Base-by-base conservation (phyloP, 2,888 invertebrate genomes). In the Sarcophaga subvicina region DNA sequence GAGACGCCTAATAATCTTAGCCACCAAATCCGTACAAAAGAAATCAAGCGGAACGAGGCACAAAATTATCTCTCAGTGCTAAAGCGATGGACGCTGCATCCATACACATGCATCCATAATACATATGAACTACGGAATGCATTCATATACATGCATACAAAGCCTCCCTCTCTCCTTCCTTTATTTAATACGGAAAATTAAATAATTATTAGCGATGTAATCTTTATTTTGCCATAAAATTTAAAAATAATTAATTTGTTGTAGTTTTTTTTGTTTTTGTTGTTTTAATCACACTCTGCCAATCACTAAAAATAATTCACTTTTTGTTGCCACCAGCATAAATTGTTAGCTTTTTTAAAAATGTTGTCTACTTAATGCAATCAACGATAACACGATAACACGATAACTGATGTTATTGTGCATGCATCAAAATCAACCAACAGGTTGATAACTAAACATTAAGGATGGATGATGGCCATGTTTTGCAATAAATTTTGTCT, bases 291-390 rank as follows among this genome's bases (percentile, higher is more conserved):
- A 37, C 37, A 37, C 37, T 37, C 37, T 37, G 37, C 37, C 37
- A 37, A 37, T 6, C 37, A 37, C 37, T 27, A 5, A 27, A 27
- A 27, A 27, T 72, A 4, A 72, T 71, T 59, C 6, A 1, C 20
- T n/a, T 10, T 4, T 45, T 11, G 62, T 78, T 72, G 78, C 78
- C 83, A 83, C 78, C 83, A 83, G 82, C 82, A 83, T 83, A 77
- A 77, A 60, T 72, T 77, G 77, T 67, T 66, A 45, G 1, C 47
- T 71, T 22, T 37, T 63, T 54, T 0, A 17, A 37, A 73, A 72
- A 78, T 62, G 78, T 78, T 78, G 77, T 67, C 47, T 72, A 83
- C 49, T 77, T 73, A 62, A 69, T 78, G 78, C 60, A 62, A 78
- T 78, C 78, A 78, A 72, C 66, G 76, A 71, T 64, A 45, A 70